Evolutionary conservation across 2,888 invertebrate species (phyloP), one percentile per base, ranked within the genome.

Genomic region (Pediacus dermestoides): DNA sequence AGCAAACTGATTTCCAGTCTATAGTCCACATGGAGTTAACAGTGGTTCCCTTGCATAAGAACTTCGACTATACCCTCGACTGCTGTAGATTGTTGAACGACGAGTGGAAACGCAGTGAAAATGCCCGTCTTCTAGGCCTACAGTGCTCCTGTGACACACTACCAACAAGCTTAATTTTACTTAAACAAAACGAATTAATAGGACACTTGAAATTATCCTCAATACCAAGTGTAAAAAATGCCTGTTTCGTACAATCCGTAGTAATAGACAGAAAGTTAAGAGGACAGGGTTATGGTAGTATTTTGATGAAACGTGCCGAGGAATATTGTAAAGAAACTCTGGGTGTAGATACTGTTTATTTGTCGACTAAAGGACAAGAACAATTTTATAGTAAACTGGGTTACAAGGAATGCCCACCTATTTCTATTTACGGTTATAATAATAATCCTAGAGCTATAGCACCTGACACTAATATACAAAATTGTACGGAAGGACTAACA

Each of bases 91-190:
- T 90, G 38, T 80, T 90, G 49, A 90, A 90, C 66, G 79, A 81
- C n/a, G 88, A 90, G 74, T 90, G 90, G 90, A 85, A 85, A 46
- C 75, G 89, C 55, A 88, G 88, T 59, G 80, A 82, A 64, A 81
- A 82, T 21, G 86, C 88, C 39, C 76, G 90, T 58, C 76, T 88
- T 72, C 76, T 81, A 65, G 85, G 85, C 33, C 69, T 90, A 32
- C 76, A 80, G 64, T 74, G 78, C 22, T 88, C 88, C 1, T 79
- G 81, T 59, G 84, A 88, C 61, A 68, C 70, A 34, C 72, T 88
- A 56, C 85, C 88, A 12, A 82, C 84, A 23, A 84, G 78, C 65
- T 72, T 85, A 55, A 75, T 87, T 53, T 70, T 89, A 44, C 69
- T 87, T 39, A 71, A 77, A 40, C 46, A 57, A 11, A 69, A 71